Evolutionary conservation across 2,888 invertebrate genomes (phyloP).

Genomic region (Neoscelio sp.): DNA sequence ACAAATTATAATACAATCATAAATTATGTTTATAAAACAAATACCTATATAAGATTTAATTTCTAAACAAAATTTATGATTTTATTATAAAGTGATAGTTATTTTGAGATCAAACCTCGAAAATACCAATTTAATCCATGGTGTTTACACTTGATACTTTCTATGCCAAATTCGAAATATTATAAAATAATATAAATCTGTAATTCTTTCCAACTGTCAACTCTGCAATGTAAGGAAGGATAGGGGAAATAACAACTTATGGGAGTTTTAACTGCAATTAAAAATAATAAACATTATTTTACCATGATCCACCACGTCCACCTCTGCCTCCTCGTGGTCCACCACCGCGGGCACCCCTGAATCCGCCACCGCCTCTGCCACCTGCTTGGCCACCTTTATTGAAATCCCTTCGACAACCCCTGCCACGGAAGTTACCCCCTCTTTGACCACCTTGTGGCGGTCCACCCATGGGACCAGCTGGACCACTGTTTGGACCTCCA

Average conservation of each 20-base stretch:
- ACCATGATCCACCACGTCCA: slow-evolving; percentile 83
- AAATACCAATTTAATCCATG: too few species aligned
- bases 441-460: slow-evolving; percentile 78
- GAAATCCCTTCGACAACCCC: slow-evolving; percentile 80
- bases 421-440: slow-evolving; percentile 75
- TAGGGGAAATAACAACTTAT: not conserved
- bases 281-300: slow-evolving; percentile 15
- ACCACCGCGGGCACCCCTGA: slow-evolving; percentile 82
- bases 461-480: slow-evolving; percentile 78
- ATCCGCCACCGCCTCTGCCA: slow-evolving; percentile 80
- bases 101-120: too few species aligned
- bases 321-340: slow-evolving; percentile 82
- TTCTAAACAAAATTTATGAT: too few species aligned
- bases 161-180: too few species aligned
- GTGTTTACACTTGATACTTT: too few species aligned
- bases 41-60: too few species aligned
- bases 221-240: too few species aligned
- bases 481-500: slow-evolving; percentile 72
- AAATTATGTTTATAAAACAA: too few species aligned
- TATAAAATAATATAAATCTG: too few species aligned
- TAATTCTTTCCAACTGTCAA: too few species aligned
- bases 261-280: not conserved
- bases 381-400: slow-evolving; percentile 83
- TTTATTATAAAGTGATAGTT: too few species aligned
- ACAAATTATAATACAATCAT: too few species aligned